Evolutionary conservation across 2,797 vertebrate genomes (phyloP), one percentile per base, ranked within the genome.

Genomic region (Rhinichthys osculus): DNA sequence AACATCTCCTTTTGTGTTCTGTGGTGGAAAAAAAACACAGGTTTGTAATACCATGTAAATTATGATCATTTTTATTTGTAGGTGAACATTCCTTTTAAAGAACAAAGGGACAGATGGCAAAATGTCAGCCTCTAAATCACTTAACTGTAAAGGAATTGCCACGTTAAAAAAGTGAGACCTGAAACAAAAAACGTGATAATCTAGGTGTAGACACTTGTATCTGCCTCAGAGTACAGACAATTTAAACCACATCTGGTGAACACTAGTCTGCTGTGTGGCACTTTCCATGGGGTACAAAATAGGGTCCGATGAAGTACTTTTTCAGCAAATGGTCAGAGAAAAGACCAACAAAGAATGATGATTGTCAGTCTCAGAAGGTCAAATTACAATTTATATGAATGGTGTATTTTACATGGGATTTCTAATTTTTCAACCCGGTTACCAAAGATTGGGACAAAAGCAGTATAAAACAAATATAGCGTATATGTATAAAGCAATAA

Each of bases 101-200:
- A 47, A 52, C 3, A 67, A 33, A 38, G 11, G 44, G 66, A 30
- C 59, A 44, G 77, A 78, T 44, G 57, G 77, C 57, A 64, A 62
- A 78, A 79, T 2, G 40, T 19, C 77, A 77, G 50, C 11, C 21
- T 38, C 33, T 78, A 78, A 78, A 78, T 40, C 73, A 78, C 40
- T 47, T 33, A 33, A 30, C 72, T 52, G 17, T 19, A 78, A 66
- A 80, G 40, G 10, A 64, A 44, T 19, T 64, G 40, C 17, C 40
- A 54, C 2, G 1, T 76, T 66, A 44, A 79, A 64, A 78, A 64
- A 66, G 23, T 38, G 21, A 71, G 4, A 82, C 23, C 14, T 27
- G 47, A 17, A 57, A 62, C 27, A 67, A 71, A 67, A 71, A 30
- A 17, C 4, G 30, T 54, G 21, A 8, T 40, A 19, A 70, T 82